Evolutionary conservation across 2,113 vertebrate genomes (phyloP).

Genomic region (Antechinus flavipes): DNA sequence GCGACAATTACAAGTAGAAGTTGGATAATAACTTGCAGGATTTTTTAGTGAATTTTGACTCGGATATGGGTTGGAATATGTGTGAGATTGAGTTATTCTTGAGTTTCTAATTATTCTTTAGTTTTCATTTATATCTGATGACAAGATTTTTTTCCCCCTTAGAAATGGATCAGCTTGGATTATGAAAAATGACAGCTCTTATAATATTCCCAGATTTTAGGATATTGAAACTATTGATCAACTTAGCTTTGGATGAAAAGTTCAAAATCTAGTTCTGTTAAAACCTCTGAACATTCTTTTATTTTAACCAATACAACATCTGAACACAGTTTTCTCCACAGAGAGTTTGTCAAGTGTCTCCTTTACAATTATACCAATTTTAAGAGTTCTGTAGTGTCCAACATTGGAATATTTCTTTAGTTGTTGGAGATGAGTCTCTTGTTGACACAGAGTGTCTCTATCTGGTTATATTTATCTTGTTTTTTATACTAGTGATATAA

Average conservation of each 20-base stretch:
- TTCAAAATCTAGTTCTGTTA: neutral
- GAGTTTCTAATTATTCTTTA: neutral
- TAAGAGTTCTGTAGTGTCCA: neutral
- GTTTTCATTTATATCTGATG: neutral
- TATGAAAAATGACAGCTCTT: neutral
- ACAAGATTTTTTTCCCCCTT: neutral
- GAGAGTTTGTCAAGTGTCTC: neutral
- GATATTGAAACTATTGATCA: neutral
- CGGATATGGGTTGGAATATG: neutral
- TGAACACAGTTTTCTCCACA: neutral
- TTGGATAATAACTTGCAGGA: neutral
- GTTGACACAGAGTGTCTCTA: neutral
- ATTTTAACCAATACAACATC: neutral
- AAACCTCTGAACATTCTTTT: neutral
- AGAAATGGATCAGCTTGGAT: neutral
- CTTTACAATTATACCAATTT: neutral
- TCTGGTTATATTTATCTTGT: neutral
- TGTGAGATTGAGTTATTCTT: neutral
- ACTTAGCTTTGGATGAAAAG: neutral
- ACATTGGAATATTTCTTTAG: neutral
- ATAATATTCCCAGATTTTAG: neutral
- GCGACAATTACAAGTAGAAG: neutral
- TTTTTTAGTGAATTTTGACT: neutral
- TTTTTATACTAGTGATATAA: neutral
- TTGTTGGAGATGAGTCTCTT: neutral